Base-by-base conservation (phyloP, 2,113 vertebrate genomes). In the Istiophorus platypterus region DNA sequence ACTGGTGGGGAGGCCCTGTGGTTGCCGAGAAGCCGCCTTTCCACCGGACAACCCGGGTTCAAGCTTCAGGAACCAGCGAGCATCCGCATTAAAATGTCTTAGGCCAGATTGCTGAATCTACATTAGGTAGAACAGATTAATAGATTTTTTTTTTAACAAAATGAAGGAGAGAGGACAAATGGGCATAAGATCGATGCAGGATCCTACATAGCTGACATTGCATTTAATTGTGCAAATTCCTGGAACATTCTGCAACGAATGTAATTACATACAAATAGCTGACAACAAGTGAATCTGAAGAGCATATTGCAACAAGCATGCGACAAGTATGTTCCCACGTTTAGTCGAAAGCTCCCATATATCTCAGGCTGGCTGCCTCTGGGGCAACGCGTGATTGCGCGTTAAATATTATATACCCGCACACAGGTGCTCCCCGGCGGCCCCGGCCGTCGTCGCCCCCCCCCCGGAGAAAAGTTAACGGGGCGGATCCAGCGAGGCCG, bases 391-490 rank as follows among this genome's bases (percentile, higher is more conserved):
- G 14, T 24, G 27, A 20, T 24, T 15, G 26, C 6, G 6, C 31
- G 31, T 34, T 34, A 34, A 3, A 34, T 34, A 34, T 61, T 49
- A n/a, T n/a, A n/a, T n/a, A n/a, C n/a, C n/a, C 20, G 31, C 45
- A 6, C 11, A 57, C 88, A 80, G 84, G 82, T 81, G 85, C 39
- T 76, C 42, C 29, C 47, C 76, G 14, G 47, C 47, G 56, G 26
- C 39, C 65, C n/a, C n/a, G n/a, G n/a, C n/a, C n/a, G n/a, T n/a
- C n/a, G n/a, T n/a, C n/a, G n/a, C n/a, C n/a, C n/a, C n/a, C n/a
- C n/a, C n/a, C n/a, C n/a, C n/a, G n/a, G n/a, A n/a, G n/a, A n/a
- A 74, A 89, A 90, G 84, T 90, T 77, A 54, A 29, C 59, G 22
- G 69, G 65, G 57, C 41, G 79, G 72, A 61, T 56, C 73, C 49